These are phyloP conservation scores for Calameuta idolon DNA, from an alignment of 2,888 invertebrate species.

Conservation along the genomic window DNA sequence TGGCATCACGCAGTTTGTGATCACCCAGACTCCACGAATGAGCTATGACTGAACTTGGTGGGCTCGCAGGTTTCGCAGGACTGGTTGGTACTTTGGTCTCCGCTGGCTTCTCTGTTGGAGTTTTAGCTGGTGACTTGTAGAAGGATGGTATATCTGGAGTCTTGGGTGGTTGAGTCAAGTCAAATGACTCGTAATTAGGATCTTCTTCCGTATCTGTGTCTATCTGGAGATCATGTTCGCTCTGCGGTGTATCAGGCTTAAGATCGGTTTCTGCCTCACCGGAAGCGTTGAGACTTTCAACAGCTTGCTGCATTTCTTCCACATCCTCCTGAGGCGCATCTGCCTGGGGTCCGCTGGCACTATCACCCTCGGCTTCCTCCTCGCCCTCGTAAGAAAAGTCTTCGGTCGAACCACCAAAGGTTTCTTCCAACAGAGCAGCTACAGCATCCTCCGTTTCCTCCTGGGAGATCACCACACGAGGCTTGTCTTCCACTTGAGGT, in stretches of 20 bases:
- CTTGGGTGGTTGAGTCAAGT: slow-evolving; percentile 70
- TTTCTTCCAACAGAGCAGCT: slow-evolving; percentile 87
- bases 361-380: slow-evolving; percentile 60
- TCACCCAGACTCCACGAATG: slow-evolving; percentile 72
- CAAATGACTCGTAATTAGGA: slow-evolving; percentile 68
- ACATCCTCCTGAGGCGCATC: slow-evolving; percentile 78
- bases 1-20: slow-evolving; percentile 66
- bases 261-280: slow-evolving; percentile 74
- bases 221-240: slow-evolving; percentile 85
- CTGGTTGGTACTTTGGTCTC: slow-evolving; percentile 39
- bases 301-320: slow-evolving; percentile 87
- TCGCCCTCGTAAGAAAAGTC: slow-evolving; percentile 65
- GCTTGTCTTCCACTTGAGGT: slow-evolving; percentile 79
- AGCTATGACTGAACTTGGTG: slow-evolving; percentile 69
- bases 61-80: slow-evolving; percentile 47
- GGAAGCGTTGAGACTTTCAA: slow-evolving; percentile 80
- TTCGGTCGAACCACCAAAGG: slow-evolving; percentile 76
- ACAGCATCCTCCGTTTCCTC: slow-evolving; percentile 95
- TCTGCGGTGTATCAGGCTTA: slow-evolving; percentile 87
- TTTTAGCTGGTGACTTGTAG: slow-evolving; percentile 67
- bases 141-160: slow-evolving; percentile 71
- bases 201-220: slow-evolving; percentile 88
- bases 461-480: slow-evolving; percentile 86
- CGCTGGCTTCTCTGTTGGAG: slow-evolving; percentile 46
- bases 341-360: slow-evolving; percentile 67